phyloP scores from a whole-genome alignment of 2,888 invertebrate genomes.

The Hirtodrosophila cameraria region DNA sequence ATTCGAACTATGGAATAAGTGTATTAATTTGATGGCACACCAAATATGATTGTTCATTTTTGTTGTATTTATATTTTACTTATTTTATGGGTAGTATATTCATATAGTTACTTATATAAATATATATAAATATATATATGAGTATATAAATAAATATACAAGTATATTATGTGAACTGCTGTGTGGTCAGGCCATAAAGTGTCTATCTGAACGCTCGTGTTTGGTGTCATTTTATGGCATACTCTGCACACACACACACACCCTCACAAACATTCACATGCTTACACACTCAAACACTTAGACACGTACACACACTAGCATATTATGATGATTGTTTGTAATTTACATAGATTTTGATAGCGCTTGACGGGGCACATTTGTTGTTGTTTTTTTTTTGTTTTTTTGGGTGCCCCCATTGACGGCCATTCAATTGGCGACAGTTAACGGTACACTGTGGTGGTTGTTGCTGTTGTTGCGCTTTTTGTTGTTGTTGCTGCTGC shows the following conservation, averaged over 20 bases:
- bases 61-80: too few relatives aligned
- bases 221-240: constrained; percentile 60
- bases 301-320: constrained; percentile 36
- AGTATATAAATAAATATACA: constrained; percentile 5
- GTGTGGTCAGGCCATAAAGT: constrained; percentile 55
- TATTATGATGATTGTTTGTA: constrained; percentile 70
- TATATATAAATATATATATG: constrained; percentile 11
- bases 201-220: constrained; percentile 46
- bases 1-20: too few relatives aligned
- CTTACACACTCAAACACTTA: too few relatives aligned
- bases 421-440: constrained; percentile 60
- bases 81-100: too few relatives aligned
- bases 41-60: too few relatives aligned
- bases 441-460: constrained; percentile 49
- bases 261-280: constrained; percentile 18
- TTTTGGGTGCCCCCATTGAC: constrained; percentile 65
- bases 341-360: constrained; percentile 75
- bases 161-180: constrained; percentile 37
- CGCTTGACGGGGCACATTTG: constrained; percentile 37
- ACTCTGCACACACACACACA: constrained; percentile 23
- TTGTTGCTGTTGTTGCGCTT: constrained; percentile 34
- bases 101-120: not conserved
- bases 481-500: constrained; percentile 31
- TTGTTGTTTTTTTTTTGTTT: constrained; percentile 15
- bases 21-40: too few relatives aligned